Evolutionary conservation across 1,140 invertebrate species (phyloP), one percentile per base, ranked within the genome.

Genomic region (Calephelis virginiensis): DNA sequence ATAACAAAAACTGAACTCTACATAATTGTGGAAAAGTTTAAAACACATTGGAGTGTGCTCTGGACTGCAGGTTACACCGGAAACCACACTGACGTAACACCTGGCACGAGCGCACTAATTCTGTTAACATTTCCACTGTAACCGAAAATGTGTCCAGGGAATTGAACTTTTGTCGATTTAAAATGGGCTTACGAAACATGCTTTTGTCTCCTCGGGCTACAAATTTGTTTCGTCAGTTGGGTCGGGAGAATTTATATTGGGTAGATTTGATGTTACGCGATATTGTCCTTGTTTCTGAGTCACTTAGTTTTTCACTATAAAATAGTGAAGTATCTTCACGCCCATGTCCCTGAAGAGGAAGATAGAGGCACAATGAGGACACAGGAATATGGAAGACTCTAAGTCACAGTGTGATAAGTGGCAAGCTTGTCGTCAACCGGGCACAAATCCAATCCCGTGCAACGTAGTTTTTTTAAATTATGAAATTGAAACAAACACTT

Each of bases 81-180:
- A 59, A 59, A 59, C 12, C 63, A 40, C 45, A 9, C 37, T 64
- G 63, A 64, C 48, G 68, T 64, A 70, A 67, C 71, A 73, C 68
- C 65, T 63, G 66, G 66, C 63, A 66, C 68, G 61, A 65, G 69
- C 50, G 66, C 66, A 63, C 63, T 73, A 73, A 73, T 67, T 69
- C 68, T 73, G 71, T 73, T 73, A 73, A 73, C 71, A 73, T 64
- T 70, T 73, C 65, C 64, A 64, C 64, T 37, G 66, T 64, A 64
- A 67, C 68, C 68, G 65, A 70, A 73, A 68, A 70, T 65, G 67
- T 46, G 48, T 56, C 13, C 49, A 13, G 63, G 63, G 63, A 64
- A 56, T 46, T 64, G 63, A 56, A 45, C 50, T 64, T 64, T 64
- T 50, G 38, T 56, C 45, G 38, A 38, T 50, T 64, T 53, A 64